Conservation (phyloP, 2,888 invertebrate species). For the Diaperis boleti region DNA sequence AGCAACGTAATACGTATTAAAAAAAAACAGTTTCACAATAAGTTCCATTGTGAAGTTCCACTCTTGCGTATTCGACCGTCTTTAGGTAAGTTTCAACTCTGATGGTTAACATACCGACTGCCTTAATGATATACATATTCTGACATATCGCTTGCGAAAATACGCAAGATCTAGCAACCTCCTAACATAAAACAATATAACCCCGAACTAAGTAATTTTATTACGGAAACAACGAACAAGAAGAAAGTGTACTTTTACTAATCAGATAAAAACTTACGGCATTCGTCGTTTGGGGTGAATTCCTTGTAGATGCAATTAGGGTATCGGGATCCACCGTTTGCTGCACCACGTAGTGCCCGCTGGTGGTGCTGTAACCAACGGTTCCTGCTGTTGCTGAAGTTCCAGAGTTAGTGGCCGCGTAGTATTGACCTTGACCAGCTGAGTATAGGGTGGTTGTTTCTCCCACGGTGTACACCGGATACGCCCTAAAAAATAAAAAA, state of each 20-base stretch:
- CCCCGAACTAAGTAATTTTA: too few species aligned
- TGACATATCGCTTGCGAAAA: too few species aligned
- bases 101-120: too few species aligned
- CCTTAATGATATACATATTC: too few species aligned
- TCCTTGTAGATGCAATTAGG: slow-evolving; percentile 72
- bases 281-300: slow-evolving; percentile 77
- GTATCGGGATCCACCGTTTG: slow-evolving; percentile 74
- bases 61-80: too few species aligned
- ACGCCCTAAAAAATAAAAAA: slow-evolving; percentile 69
- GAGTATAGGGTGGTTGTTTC: slow-evolving; percentile 72
- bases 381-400: slow-evolving; percentile 71
- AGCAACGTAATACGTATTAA: too few species aligned
- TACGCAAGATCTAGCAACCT: too few species aligned
- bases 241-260: background rate
- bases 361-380: slow-evolving; percentile 63
- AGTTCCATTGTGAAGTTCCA: too few species aligned
- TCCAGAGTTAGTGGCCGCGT: slow-evolving; percentile 75
- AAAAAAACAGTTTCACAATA: too few species aligned
- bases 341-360: slow-evolving; percentile 78
- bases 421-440: slow-evolving; percentile 77
- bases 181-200: too few species aligned
- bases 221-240: too few species aligned
- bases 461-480: slow-evolving; percentile 83
- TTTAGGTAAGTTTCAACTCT: too few species aligned
- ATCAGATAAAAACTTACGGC: slow-evolving; percentile 70